Base-by-base conservation (phyloP, 2,888 invertebrate genomes). In the Lithophane semibrunnea region DNA sequence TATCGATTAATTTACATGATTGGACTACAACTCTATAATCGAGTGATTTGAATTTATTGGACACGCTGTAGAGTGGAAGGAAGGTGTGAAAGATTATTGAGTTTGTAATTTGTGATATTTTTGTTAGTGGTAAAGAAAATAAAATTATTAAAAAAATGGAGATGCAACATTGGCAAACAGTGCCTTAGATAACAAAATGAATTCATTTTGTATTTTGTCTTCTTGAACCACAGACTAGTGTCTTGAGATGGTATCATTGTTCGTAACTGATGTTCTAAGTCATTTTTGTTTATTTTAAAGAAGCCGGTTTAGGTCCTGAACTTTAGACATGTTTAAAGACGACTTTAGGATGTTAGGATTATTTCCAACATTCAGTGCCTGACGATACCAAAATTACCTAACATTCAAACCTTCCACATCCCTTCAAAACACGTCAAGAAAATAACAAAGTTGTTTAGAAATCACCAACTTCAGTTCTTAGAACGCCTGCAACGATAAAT, bases 401-500 rank as follows among this genome's bases (percentile, higher is more conserved):
- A 37, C 12, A 54, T 42, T 42, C 0, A 29, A 58, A 66, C n/a
- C 16, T 49, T 5, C 18, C 0, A 64, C 16, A 42, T 70, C 80
- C 77, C 69, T 42, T 44, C 29, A 73, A 47, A 66, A 56, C 60
- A n/a, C 29, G 5, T 1, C 52, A 69, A 49, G 29, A 58, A 58
- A 13, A 44, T 67, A 73, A 63, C 29, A 79, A 58, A 73, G 63
- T 78, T 69, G 71, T 80, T 80, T 79, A 83, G 85, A 89, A 84
- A 86, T 71, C 80, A 77, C 72, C 73, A 58, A 60, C 18, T 71
- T 77, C 61, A 84, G 74, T 86, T 85, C 83, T 83, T 10, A 79
- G 86, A 84, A 87, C 72, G 67, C 16, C 44, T 71, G 68, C 61
- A 67, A 83, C 82, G 83, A 90, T 85, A 89, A 90, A 91, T 90